Base-by-base conservation (phyloP, 2,113 vertebrate species). In the Arvicanthis niloticus region DNA sequence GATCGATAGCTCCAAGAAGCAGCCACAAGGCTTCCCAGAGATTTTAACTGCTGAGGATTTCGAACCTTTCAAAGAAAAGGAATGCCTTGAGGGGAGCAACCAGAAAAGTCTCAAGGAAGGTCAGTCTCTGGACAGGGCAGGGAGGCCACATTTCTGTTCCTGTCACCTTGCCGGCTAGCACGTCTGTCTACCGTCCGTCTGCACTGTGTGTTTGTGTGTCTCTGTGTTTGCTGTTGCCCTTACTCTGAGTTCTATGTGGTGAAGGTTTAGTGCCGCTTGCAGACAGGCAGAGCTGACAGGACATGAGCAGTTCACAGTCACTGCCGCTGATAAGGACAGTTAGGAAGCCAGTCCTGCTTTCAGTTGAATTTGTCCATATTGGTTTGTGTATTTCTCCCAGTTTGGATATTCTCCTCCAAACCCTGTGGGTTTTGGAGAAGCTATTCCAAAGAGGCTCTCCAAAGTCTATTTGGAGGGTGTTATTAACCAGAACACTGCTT, bases 41-140 rank as follows among this genome's bases (percentile, higher is more conserved):
- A 98, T 99, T 95, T 92, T 99, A 85, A 97, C 98, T 72, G 97
- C 98, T 1, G 98, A 98, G 82, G 98, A 98, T 72, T 97, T 98
- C 11, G 98, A 99, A 88, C 97, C 98, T 0, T 95, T 98, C 92
- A 99, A 98, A 98, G 98, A 98, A 88, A 99, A 99, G 97, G 98
- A 98, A 99, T 99, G 99, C 96, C 98, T 98, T 97, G 99, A 99
- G 81, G 97, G 95, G 89, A 98, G 93, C 98, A 98, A 97, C 98
- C 98, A 99, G 97, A 99, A 98, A 93, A 99, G 98, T 97, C 99
- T 99, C 73, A 99, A 98, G 98, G 99, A 99, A 99, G 99, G 99
- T 99, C 98, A 98, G 99, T 99, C 77, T 97, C 68, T 86, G 86
- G 72, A 62, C 68, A 68, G 97, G 97, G 65, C 68, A 58, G n/a